Conservation (phyloP, 1,140 invertebrate genomes). For the Tetranychus urticae region DNA sequence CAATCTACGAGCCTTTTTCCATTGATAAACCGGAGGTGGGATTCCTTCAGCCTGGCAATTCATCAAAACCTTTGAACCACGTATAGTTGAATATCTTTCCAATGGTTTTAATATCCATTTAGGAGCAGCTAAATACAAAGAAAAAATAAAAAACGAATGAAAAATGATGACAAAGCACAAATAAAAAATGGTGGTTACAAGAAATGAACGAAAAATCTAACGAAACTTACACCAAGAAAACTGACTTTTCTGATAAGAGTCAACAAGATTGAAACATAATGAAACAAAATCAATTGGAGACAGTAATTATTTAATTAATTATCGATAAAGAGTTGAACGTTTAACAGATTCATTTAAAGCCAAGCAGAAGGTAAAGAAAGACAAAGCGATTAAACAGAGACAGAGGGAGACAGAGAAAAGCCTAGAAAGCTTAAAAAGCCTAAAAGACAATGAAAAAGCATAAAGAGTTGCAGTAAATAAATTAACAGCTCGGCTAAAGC, state of each 20-base stretch:
- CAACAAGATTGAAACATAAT: too few species aligned
- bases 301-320: too few species aligned
- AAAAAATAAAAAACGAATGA: background rate
- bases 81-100: constrained; percentile 5
- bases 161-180: background rate
- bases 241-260: too few species aligned
- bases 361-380: too few species aligned
- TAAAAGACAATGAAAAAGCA: background rate
- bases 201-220: too few species aligned
- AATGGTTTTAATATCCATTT: constrained; percentile 11
- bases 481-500: too few species aligned
- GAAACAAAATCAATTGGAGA: too few species aligned
- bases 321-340: too few species aligned
- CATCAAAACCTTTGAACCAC: constrained; percentile 9
- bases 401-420: background rate
- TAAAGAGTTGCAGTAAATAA: too few species aligned
- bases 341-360: too few species aligned
- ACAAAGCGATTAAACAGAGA: background rate
- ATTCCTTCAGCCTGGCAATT: constrained; percentile 16
- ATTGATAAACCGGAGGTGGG: constrained; percentile 14
- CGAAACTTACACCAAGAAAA: too few species aligned
- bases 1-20: constrained; percentile 12
- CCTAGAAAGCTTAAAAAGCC: background rate
- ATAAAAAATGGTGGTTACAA: too few species aligned
- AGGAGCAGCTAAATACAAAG: constrained; percentile 8